These are phyloP conservation scores for Trissolcus brochymenae DNA, from an alignment of 2,888 invertebrate species.

Conservation along the genomic window DNA sequence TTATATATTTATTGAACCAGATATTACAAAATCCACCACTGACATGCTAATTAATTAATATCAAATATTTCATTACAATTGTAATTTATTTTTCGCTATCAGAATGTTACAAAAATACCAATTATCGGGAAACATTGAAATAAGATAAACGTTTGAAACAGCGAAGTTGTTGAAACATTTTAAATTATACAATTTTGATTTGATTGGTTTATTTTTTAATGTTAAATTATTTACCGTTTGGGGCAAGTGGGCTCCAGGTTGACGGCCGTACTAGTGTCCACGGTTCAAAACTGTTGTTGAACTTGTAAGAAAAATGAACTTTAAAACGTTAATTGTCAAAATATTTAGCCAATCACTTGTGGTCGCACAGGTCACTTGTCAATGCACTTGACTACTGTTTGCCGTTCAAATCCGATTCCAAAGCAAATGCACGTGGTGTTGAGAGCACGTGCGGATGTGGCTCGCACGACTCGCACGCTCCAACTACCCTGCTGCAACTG, in stretches of 20 bases:
- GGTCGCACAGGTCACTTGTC: constrained; percentile 22
- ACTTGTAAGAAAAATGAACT: constrained; percentile 7
- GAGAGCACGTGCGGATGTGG: constrained; percentile 54
- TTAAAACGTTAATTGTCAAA: constrained; percentile 3
- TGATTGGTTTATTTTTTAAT: no score
- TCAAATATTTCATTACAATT: no score
- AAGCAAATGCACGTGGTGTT: constrained; percentile 64
- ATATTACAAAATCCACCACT: no score
- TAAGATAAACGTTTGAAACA: neutral
- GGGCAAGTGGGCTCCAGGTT: constrained; percentile 76
- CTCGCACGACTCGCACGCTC: constrained; percentile 67
- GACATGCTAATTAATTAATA: no score
- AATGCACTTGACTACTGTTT: constrained; percentile 10
- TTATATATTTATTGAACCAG: no score
- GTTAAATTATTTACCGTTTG: constrained; percentile 67
- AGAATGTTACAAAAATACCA: no score
- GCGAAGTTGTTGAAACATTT: no score
- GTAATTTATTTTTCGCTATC: no score
- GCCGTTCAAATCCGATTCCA: neutral
- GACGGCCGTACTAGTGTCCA: constrained; percentile 71
- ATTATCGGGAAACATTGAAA: no score
- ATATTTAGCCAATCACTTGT: constrained; percentile 10
- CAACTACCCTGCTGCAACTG: constrained; percentile 70
- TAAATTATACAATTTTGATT: no score
- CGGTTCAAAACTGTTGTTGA: constrained; percentile 56